Evolutionary conservation across 2,113 vertebrate species (phyloP).

Genomic region (Piprites chloris): DNA sequence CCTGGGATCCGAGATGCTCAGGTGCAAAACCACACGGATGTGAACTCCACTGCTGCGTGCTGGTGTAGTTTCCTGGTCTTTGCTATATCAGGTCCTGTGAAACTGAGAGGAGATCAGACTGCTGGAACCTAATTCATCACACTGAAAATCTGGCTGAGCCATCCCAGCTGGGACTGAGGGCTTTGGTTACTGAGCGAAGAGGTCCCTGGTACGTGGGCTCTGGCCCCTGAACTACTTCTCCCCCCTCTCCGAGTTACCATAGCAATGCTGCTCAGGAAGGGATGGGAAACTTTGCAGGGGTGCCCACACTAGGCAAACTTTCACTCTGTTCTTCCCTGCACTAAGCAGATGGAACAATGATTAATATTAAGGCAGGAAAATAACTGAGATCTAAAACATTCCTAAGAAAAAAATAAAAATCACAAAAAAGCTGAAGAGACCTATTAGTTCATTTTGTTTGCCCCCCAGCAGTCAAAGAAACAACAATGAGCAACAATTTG

Average conservation of each 20-base stretch:
- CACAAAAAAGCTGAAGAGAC: not conserved
- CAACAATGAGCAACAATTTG: not conserved
- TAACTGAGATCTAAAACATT: not conserved
- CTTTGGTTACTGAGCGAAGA: not conserved
- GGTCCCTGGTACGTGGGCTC: not conserved
- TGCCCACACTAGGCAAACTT: not conserved
- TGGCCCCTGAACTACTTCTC: not conserved
- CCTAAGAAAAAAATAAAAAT: not conserved
- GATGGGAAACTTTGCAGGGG: not conserved
- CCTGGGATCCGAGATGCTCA: not conserved
- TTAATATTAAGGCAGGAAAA: not conserved
- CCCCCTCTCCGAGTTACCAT: fast-evolving
- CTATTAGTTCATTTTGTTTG: not conserved
- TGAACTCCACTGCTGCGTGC: fast-evolving
- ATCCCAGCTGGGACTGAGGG: not conserved
- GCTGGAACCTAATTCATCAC: not conserved
- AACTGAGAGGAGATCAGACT: not conserved
- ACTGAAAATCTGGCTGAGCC: not conserved
- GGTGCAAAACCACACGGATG: fast-evolving
- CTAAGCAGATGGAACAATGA: not conserved
- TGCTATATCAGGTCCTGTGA: not conserved
- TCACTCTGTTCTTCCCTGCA: not conserved
- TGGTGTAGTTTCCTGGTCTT: too few species aligned
- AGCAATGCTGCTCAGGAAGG: not conserved
- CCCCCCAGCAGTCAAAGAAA: not conserved